Evolutionary conservation across 1,140 invertebrate genomes (phyloP), one percentile per base, ranked within the genome.

Genomic region (Calephelis nemesis): DNA sequence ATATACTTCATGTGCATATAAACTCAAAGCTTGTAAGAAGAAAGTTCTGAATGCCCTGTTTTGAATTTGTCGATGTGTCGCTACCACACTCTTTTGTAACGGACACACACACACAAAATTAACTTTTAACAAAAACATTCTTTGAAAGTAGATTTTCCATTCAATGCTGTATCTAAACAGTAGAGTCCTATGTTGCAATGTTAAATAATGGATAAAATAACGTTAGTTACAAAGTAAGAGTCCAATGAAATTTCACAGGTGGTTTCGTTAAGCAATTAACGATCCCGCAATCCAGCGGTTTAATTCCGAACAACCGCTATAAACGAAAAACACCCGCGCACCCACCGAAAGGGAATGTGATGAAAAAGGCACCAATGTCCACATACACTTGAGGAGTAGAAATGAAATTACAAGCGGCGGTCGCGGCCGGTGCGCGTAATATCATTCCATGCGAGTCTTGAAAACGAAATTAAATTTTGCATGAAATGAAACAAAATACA

Each of bases 401-500:
- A 83, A 86, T 85, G 85, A 84, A 86, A 91, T 90, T 90, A 90
- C 84, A 76, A 79, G 76, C 80, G 75, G 79, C 80, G 78, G 82
- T 79, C 77, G 81, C 84, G 80, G 79, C 77, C 82, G 77, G 75
- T 73, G 76, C 71, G 72, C 79, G 87, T 91, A 91, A 91, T 91
- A 90, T 90, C 86, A 91, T 91, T 90, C 88, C 88, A 75, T 75
- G 79, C 87, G 88, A 88, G 86, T 90, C 88, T 90, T 89, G 87
- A 87, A 90, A 90, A 85, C 88, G 86, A 88, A 91, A 91, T 91
- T 91, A 88, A 91, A 91, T 91, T 89, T 89, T 88, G 87, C 88
- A 91, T 91, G 88, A 89, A 90, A 89, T 89, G 83, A 85, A 88
- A 90, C 86, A 85, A 88, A 84, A 88, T 88, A 91, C 85, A 91